A percentile compares a stretch with the other conserved stretches of the same genome.
Evolutionary conservation across 1,140 invertebrate genomes (phyloP).

Genomic region (Lutraria rhynchaena): DNA sequence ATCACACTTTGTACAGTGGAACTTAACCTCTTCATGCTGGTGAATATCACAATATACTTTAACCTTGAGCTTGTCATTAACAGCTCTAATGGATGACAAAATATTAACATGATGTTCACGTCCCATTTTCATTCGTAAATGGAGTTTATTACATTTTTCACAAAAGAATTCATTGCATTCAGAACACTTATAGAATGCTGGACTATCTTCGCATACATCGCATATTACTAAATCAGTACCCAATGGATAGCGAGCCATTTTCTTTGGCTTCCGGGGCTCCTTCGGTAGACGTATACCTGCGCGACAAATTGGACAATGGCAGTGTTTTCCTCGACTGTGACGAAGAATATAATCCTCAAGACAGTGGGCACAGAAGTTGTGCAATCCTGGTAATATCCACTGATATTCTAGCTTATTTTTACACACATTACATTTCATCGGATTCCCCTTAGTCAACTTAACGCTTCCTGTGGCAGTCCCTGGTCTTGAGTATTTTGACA

Average conservation of each 20-base stretch:
- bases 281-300: conserved; percentile 54
- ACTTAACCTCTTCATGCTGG: conserved; percentile 51
- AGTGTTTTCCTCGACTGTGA: conserved; percentile 49
- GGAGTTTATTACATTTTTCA: conserved; percentile 54
- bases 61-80: conserved; percentile 43
- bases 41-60: conserved; percentile 47
- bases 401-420: conserved; percentile 52
- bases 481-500: conserved; percentile 35
- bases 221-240: conserved; percentile 47
- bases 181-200: conserved; percentile 56
- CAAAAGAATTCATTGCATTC: conserved; percentile 57
- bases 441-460: conserved; percentile 42
- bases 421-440: conserved; percentile 57
- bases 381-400: conserved; percentile 52
- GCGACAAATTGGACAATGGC: conserved; percentile 50
- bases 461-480: conserved; percentile 6
- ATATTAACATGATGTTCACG: conserved; percentile 51
- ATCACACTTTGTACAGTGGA: conserved; percentile 49
- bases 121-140: conserved; percentile 52
- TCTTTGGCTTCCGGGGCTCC: conserved; percentile 18
- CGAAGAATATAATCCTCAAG: conserved; percentile 56
- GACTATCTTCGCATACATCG: conserved; percentile 52
- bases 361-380: conserved; percentile 56
- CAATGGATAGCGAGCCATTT: conserved; percentile 8
- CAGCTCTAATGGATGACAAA: conserved; percentile 39